Conservation (phyloP, 2,888 invertebrate species). For the Stegophylla sp. region DNA sequence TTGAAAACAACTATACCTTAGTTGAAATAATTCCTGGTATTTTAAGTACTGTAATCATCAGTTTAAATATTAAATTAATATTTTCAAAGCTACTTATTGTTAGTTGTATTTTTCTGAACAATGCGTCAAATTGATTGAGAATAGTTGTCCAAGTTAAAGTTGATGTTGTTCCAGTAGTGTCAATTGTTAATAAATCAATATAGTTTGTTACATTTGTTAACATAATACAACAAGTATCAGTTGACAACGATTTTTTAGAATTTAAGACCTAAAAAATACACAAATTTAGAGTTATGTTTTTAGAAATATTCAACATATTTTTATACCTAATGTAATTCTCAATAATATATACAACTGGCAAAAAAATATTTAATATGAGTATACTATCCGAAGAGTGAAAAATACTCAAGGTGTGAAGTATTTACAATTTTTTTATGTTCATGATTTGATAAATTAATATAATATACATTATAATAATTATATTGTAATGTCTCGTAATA, state of each 20-base stretch:
- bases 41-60: conserved; percentile 80
- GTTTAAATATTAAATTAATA: conserved; percentile 75
- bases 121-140: conserved; percentile 83
- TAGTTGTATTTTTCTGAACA: conserved; percentile 80
- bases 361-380: too few species aligned
- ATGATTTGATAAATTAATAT: too few species aligned
- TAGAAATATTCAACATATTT: too few species aligned
- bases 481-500: too few species aligned
- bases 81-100: conserved; percentile 75
- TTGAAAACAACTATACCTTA: conserved; percentile 71
- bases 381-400: too few species aligned
- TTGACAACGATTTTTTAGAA: conserved; percentile 77
- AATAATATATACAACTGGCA: too few species aligned
- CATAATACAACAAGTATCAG: conserved; percentile 77
- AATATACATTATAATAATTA: too few species aligned
- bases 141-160: conserved; percentile 80
- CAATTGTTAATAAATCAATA: conserved; percentile 85
- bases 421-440: too few species aligned
- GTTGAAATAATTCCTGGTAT: conserved; percentile 82
- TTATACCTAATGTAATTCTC: too few species aligned
- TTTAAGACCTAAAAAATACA: conserved; percentile 72
- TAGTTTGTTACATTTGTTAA: conserved; percentile 92
- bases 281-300: neutral
- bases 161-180: conserved; percentile 82
- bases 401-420: too few species aligned